phyloP scores from a whole-genome alignment of 2,113 vertebrate genomes.

The Ptilorrhoa leucosticta region DNA sequence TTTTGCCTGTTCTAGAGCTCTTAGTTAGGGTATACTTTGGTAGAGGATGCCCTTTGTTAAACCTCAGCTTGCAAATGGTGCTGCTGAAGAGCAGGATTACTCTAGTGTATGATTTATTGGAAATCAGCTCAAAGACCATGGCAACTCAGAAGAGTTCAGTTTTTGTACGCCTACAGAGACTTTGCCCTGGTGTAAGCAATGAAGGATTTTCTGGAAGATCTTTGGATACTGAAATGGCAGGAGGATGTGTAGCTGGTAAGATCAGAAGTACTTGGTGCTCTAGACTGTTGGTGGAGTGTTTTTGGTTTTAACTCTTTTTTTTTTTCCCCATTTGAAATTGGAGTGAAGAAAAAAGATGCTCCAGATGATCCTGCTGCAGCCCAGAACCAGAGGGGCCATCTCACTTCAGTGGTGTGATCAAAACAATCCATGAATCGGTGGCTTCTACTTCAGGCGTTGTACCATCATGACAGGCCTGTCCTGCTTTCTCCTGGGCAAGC shows the following conservation, averaged over 20 bases:
- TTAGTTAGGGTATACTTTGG: not conserved
- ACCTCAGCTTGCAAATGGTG: not conserved
- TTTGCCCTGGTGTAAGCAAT: not conserved
- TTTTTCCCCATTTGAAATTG: not conserved
- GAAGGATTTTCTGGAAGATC: not conserved
- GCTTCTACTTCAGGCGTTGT: not conserved
- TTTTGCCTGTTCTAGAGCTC: not conserved
- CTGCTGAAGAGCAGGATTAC: not conserved
- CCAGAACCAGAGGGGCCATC: not conserved
- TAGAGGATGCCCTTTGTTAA: not conserved
- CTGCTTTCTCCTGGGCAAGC: not conserved
- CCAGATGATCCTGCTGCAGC: not conserved
- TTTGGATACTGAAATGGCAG: not conserved
- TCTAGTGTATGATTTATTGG: not conserved
- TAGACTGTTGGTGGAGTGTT: not conserved
- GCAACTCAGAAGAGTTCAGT: not conserved
- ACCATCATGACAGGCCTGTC: not conserved
- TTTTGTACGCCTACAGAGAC: not conserved
- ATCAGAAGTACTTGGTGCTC: not conserved
- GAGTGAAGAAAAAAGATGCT: not conserved
- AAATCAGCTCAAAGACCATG: not conserved
- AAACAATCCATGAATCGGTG: not conserved
- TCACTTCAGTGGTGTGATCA: not conserved
- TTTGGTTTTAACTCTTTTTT: not conserved
- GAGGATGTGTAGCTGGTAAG: not conserved